Conservation (phyloP, 2,113 vertebrate genomes). For the Ciconia stormi region DNA sequence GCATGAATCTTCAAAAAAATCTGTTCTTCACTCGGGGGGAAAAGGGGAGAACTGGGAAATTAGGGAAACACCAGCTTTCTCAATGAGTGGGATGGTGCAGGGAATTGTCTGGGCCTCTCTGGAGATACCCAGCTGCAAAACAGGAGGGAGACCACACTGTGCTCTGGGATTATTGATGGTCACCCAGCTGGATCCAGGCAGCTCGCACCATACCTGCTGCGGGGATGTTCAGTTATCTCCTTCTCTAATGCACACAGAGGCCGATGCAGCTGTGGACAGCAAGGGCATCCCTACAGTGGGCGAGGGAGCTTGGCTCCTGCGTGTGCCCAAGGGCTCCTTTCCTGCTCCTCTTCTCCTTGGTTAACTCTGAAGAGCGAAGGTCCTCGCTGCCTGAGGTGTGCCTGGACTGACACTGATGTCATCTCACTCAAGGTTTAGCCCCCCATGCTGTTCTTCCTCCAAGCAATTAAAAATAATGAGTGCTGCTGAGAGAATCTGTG, state of each 20-base stretch:
- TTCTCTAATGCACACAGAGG: not conserved
- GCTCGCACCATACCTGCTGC: rapidly evolving
- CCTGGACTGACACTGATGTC: not conserved
- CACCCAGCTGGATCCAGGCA: not conserved
- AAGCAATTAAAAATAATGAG: not conserved
- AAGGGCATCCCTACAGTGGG: not conserved
- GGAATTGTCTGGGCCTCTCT: not conserved
- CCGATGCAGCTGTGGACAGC: not conserved
- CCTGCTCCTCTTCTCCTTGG: not conserved
- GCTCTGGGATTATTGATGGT: not conserved
- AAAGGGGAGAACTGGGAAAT: not conserved
- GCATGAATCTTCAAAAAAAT: not conserved
- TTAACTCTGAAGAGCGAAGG: not conserved
- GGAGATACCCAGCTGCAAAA: not conserved
- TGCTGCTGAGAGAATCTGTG: not conserved
- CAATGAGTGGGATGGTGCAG: not conserved
- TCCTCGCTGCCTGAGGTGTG: not conserved
- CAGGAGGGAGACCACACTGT: not conserved
- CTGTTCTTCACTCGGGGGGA: not conserved
- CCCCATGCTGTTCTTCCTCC: not conserved
- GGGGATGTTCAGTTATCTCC: not conserved
- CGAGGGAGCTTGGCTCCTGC: not conserved
- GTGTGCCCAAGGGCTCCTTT: not conserved
- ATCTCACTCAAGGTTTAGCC: not conserved
- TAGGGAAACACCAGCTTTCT: not conserved